Conservation (phyloP, 1,140 invertebrate genomes). For the Homalodisca vitripennis region DNA sequence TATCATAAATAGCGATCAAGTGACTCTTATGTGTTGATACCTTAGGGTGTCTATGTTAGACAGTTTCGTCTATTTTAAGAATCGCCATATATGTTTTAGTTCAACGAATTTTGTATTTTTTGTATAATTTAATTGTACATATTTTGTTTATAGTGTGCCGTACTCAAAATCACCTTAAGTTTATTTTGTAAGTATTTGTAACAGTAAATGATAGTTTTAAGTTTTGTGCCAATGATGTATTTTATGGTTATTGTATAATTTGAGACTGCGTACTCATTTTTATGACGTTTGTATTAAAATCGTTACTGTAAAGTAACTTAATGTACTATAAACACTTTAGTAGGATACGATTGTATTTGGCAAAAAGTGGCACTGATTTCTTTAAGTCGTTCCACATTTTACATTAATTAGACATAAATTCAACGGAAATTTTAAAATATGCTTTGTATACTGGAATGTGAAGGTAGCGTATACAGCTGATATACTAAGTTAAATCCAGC, state of each 20-base stretch:
- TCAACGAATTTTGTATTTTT: conserved; percentile 10
- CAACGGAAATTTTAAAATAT: too few relatives aligned
- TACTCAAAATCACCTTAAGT: neutral
- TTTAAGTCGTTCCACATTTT: too few relatives aligned
- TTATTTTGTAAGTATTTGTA: conserved; percentile 23
- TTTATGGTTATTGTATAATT: neutral
- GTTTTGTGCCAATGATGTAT: conserved; percentile 26
- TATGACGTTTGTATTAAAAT: too few relatives aligned
- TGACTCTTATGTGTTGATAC: neutral
- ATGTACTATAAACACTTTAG: too few relatives aligned
- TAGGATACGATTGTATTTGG: too few relatives aligned
- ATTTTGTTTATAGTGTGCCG: neutral
- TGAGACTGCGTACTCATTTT: conserved; percentile 6
- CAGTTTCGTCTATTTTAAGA: neutral
- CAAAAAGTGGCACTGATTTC: too few relatives aligned
- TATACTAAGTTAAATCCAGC: too few relatives aligned
- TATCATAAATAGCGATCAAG: neutral
- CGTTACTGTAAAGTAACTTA: too few relatives aligned
- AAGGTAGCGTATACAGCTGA: too few relatives aligned
- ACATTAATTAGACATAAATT: too few relatives aligned
- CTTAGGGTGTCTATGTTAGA: conserved; percentile 17
- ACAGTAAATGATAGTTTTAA: neutral
- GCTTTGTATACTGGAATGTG: too few relatives aligned
- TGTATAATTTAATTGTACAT: conserved; percentile 19
- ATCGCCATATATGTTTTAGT: conserved; percentile 14